phyloP scores from a whole-genome alignment of 2,797 vertebrate species.

The Merluccius polli region DNA sequence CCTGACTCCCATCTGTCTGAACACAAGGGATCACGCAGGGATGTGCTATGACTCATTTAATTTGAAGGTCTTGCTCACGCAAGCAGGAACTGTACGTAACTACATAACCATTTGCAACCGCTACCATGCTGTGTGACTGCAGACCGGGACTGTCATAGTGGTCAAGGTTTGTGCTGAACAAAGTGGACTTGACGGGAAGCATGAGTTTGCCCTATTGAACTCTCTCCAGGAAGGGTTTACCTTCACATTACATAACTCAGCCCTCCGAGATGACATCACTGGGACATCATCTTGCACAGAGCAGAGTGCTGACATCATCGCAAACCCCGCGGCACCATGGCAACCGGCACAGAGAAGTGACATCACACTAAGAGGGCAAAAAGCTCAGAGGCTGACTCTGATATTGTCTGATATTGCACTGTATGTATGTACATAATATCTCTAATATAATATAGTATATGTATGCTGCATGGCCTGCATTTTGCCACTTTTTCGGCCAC shows the following conservation, averaged over 20 bases:
- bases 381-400: not conserved
- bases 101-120: not conserved
- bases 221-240: not conserved
- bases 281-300: not conserved
- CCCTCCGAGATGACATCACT: slow-evolving; percentile 27
- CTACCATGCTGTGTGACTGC: not conserved
- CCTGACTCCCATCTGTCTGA: not conserved
- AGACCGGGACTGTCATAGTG: not conserved
- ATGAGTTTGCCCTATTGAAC: not conserved
- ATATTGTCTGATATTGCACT: not conserved
- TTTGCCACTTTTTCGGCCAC: too few species aligned
- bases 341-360: not conserved
- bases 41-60: not conserved
- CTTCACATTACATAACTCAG: not conserved
- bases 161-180: not conserved
- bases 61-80: not conserved
- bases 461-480: not conserved
- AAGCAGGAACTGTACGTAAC: not conserved
- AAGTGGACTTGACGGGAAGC: not conserved
- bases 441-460: not conserved
- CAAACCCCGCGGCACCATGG: not conserved
- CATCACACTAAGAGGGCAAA: not conserved
- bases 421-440: not conserved
- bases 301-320: not conserved
- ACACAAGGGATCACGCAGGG: not conserved